Evolutionary conservation across 2,888 invertebrate species (phyloP).

Genomic region (Drosophila paramelanica): DNA sequence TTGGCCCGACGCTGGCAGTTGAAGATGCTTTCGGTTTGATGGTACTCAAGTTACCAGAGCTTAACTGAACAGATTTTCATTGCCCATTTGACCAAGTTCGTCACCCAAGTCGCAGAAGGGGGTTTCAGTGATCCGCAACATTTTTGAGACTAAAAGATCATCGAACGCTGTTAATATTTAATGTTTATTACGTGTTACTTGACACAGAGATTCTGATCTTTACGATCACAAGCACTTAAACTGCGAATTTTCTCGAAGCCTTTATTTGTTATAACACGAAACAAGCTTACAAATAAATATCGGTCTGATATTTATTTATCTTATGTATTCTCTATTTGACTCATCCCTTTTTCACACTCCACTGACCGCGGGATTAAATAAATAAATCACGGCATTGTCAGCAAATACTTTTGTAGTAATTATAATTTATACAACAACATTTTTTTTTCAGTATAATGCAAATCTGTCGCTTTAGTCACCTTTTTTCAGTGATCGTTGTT

Average conservation of each 20-base stretch:
- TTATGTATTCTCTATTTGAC: neutral
- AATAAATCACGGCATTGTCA: no score
- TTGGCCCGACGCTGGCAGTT: constrained; percentile 24
- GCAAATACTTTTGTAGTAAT: neutral
- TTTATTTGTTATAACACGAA: no score
- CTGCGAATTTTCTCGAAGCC: no score
- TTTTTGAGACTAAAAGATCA: constrained; percentile 3
- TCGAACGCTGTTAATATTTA: neutral
- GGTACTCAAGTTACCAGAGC: constrained; percentile 53
- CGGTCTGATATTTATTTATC: no score
- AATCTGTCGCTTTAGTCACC: neutral
- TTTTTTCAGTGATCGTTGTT: neutral
- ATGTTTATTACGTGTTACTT: neutral
- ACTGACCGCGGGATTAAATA: neutral
- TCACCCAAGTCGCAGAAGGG: constrained; percentile 42
- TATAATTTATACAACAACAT: neutral
- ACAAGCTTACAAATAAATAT: no score
- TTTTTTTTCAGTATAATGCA: neutral
- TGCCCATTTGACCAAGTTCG: constrained; percentile 46
- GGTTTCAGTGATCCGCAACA: neutral
- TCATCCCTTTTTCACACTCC: neutral
- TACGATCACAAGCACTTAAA: no score
- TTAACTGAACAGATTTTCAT: constrained; percentile 50
- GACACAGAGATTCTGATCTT: neutral
- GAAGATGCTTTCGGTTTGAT: constrained; percentile 45